Base-by-base conservation (phyloP, 92 coral and sea anemone genomes). In the Porites cylindrica region DNA sequence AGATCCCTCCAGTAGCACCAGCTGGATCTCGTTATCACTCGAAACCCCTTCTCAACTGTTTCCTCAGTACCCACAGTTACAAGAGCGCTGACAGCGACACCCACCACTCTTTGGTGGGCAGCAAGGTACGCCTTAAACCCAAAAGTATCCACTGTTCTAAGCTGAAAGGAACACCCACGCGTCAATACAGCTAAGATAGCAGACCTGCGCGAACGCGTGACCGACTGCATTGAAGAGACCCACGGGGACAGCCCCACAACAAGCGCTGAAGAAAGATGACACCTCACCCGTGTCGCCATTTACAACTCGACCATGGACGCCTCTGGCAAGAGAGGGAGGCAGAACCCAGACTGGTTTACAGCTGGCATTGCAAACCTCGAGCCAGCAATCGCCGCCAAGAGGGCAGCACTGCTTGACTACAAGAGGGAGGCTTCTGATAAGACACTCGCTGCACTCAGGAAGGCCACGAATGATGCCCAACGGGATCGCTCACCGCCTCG, bases 41-140 rank as follows among this genome's bases (percentile, higher is more conserved):
- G 80, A 6, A 68, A 54, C 60, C 58, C 64, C 43, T 14, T 18
- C 89, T 77, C 17, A 86, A 86, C 85, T 8, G 68, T 16, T 75
- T 86, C 60, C 90, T 79, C 61, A 1, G 16, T 11, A 85, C 83
- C 0, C 69, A 82, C 68, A 53, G 68, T 26, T 76, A 76, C 58
- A 70, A 85, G 8, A 66, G 89, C 26, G 85, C 90, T 51, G 85
- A 86, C 51, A 82, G 86, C 51, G 91, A 82, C 91, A 50, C 88
- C 54, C 78, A 82, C 58, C 91, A 82, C 80, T 82, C 83, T 8
- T 60, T 83, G 60, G 70, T 76, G 70, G 82, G 56, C 78, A 74
- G 78, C 78, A 88, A 75, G 82, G 60, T 88, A 82, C 84, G 66
- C 84, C 84, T 88, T 74, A 77, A 75, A 88, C 52, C 77, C 90